Percentiles rank a stretch among this genome's conserved stretches.
Conservation (phyloP, 2,888 invertebrate species). For the Stenchaetothrips biformis region DNA sequence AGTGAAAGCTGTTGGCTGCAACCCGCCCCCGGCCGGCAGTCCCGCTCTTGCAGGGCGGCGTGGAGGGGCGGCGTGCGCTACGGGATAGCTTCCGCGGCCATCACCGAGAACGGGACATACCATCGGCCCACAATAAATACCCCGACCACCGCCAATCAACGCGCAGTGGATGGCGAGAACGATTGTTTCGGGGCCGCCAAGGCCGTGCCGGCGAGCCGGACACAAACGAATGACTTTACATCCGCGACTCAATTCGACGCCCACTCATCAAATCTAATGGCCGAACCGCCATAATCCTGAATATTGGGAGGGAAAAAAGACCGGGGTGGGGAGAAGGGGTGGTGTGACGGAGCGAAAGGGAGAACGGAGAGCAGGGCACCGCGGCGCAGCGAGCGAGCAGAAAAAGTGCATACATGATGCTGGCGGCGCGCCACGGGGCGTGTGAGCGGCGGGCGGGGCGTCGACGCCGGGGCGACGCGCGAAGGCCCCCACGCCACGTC, state of each 20-base stretch:
- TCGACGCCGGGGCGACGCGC: neutral
- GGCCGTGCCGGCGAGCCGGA: neutral
- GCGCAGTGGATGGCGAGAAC: neutral
- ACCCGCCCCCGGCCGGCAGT: neutral
- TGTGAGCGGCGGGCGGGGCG: neutral
- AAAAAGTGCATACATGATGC: conserved; percentile 25
- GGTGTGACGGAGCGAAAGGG: neutral
- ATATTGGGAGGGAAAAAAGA: neutral
- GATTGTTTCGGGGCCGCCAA: neutral
- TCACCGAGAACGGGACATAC: neutral
- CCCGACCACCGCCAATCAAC: neutral
- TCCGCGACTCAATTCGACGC: conserved; percentile 10
- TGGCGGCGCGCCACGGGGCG: neutral
- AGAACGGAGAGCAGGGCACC: neutral
- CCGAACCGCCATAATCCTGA: neutral
- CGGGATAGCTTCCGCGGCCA: too few species aligned
- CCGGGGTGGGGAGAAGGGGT: neutral
- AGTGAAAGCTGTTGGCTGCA: conserved; percentile 22
- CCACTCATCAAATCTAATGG: conserved; percentile 23
- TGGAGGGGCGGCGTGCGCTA: too few species aligned
- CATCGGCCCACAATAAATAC: neutral
- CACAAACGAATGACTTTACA: conserved; percentile 4
- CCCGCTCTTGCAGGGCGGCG: too few species aligned
- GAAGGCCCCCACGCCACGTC: neutral
- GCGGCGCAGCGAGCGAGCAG: neutral